Evolutionary conservation across 2,113 vertebrate species (phyloP), one percentile per base, ranked within the genome.

Genomic region (Paracanthobrama guichenoti): DNA sequence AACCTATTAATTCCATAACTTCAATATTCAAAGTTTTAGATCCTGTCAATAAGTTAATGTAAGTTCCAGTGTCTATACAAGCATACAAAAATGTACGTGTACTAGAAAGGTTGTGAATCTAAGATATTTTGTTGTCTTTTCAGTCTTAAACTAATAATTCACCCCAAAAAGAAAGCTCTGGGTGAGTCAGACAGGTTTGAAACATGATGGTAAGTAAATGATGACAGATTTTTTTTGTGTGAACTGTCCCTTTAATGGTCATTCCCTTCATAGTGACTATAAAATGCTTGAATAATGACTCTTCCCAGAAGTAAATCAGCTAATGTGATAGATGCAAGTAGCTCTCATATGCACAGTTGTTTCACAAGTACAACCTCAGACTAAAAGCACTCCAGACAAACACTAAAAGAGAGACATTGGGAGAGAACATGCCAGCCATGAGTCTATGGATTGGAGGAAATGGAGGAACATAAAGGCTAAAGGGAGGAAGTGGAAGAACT

Each of bases 381-480:
- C 55, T 28, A 73, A 74, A 71, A 74, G 67, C 59, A 55, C 35
- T 50, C n/a, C 31, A 59, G 46, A 73, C 8, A 69, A 64, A 55
- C 39, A 69, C 20, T 2, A 26, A 18, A 24, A 62, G 6, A 13
- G n/a, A 50, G 16, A 76, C 46, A 31, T n/a, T 53, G 53, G 18
- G 28, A 59, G 28, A 69, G 13, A 42, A 24, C 28, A 26, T 22
- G 18, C 59, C 31, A 76, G 24, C 55, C 42, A 66, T 80, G 26
- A 59, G 44, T 84, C 66, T 86, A 39, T 50, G 57, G 59, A 84
- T 48, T 72, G 24, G 69, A 86, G 84, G 79, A 81, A 87, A 88
- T 84, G 73, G 75, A 66, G 48, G 71, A 66, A 84, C 64, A 81
- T 67, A 78, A 82, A 87, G 86, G 9, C 57, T 53, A 72, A 46